Evolutionary conservation across 2,888 invertebrate genomes (phyloP).

Genomic region (Endotricha flammealis): DNA sequence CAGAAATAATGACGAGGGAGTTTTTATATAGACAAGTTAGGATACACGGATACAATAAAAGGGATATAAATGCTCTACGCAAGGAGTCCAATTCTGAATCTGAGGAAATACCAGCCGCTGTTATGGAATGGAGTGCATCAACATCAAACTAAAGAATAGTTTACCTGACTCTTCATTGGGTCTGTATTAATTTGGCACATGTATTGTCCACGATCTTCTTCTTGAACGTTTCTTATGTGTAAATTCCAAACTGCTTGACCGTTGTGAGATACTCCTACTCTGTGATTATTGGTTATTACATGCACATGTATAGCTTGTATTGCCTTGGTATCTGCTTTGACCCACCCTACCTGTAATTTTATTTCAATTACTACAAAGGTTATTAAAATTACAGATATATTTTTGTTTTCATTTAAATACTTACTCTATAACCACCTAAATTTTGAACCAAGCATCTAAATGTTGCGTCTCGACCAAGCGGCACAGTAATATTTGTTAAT

Average conservation of each 20-base stretch:
- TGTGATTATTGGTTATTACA: slow-evolving; percentile 93
- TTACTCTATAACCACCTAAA: slow-evolving; percentile 93
- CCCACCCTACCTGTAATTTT: slow-evolving; percentile 89
- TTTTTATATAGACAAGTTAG: slow-evolving; percentile 68
- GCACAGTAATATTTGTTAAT: slow-evolving; percentile 89
- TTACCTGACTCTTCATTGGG: slow-evolving; percentile 95
- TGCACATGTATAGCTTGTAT: slow-evolving; percentile 95
- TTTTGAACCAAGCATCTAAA: slow-evolving; percentile 92
- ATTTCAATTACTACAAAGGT: neutral
- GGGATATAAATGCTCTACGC: no score
- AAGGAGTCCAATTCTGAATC: neutral
- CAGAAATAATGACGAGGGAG: slow-evolving; percentile 72
- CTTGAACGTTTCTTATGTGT: slow-evolving; percentile 90
- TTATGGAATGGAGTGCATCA: slow-evolving; percentile 41
- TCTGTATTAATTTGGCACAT: slow-evolving; percentile 97
- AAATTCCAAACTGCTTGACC: slow-evolving; percentile 94
- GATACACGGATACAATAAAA: slow-evolving; percentile 47
- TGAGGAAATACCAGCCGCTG: slow-evolving; percentile 23
- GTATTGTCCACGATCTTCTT: slow-evolving; percentile 92
- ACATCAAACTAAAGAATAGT: slow-evolving; percentile 41
- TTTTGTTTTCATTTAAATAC: slow-evolving; percentile 38
- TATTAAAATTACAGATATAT: neutral
- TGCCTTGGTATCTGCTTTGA: slow-evolving; percentile 94
- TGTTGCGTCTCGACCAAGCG: slow-evolving; percentile 91
- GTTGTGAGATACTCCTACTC: slow-evolving; percentile 90